Percentiles rank a stretch among this genome's conserved stretches.
These are phyloP conservation scores for Centruroides vittatus DNA, from an alignment of 1,140 invertebrate species.

Conservation along the genomic window DNA sequence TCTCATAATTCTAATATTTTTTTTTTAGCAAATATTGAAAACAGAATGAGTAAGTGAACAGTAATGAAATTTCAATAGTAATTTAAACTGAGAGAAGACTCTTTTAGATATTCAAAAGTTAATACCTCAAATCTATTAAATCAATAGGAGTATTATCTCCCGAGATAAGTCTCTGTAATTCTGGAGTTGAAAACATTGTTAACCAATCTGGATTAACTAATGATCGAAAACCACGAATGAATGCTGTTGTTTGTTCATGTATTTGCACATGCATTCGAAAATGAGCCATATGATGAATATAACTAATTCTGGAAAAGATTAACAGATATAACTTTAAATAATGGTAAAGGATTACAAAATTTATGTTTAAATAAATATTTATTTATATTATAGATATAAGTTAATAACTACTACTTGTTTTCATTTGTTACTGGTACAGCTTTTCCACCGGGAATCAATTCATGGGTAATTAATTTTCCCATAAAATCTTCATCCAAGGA, in stretches of 20 bases:
- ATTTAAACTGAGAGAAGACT: background rate
- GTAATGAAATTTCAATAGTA: too few relatives aligned
- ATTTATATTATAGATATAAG: constrained; percentile 1
- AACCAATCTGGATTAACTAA: constrained; percentile 94
- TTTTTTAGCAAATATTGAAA: too few relatives aligned
- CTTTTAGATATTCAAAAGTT: background rate
- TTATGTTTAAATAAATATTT: too few relatives aligned
- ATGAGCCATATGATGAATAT: constrained; percentile 97
- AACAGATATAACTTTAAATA: too few relatives aligned
- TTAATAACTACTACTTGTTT: constrained; percentile 57
- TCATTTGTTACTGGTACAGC: constrained; percentile 87
- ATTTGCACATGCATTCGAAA: constrained; percentile 97
- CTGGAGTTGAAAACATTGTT: constrained; percentile 87
- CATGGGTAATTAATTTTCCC: constrained; percentile 76
- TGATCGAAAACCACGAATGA: constrained; percentile 88
- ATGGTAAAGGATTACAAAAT: too few relatives aligned
- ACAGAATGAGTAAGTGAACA: too few relatives aligned
- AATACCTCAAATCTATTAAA: constrained; percentile 61
- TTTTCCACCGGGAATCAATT: constrained; percentile 84
- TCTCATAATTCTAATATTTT: too few relatives aligned
- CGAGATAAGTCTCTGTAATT: constrained; percentile 77
- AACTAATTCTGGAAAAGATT: constrained; percentile 57
- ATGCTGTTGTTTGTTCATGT: constrained; percentile 87
- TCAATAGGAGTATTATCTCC: constrained; percentile 84
- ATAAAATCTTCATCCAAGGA: constrained; percentile 91